Evolutionary conservation across 2,113 vertebrate species (phyloP), one percentile per base, ranked within the genome.

Genomic region (Girardinichthys multiradiatus): DNA sequence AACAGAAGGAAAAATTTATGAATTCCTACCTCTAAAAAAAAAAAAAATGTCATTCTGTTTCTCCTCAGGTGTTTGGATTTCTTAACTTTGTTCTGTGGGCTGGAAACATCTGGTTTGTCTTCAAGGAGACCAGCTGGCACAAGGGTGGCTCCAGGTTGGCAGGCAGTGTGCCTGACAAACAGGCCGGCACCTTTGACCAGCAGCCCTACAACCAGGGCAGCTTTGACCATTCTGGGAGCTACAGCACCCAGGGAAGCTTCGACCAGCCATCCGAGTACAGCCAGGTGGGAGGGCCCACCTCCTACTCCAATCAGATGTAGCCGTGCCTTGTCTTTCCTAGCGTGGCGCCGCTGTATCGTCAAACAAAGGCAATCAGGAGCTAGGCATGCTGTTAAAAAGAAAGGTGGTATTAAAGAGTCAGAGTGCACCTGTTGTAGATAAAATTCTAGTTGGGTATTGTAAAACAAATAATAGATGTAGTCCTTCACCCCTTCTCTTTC

Each of bases 101-200:
- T 79, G 98, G 98, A 85, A 99, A 99, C 91, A 99, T 99, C 90
- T 99, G 98, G 98, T 99, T 99, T 91, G 98, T 99, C 87, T 99
- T 99, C 90, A 99, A 99, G 93, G 98, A 99, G 94, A 99, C 98
- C 0, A 91, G 95, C 67, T 99, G 98, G 98, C 97, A 99, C 74
- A 96, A 97, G 86, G 96, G 95, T 12, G 87, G 95, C 60, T 94
- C 95, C 54, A 93, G 94, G 64, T 94, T 96, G 14, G 39, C 95
- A 24, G 83, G 87, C 0, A 94, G 94, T 4, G 77, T 94, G 13
- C 92, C 95, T 82, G 96, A 98, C 90, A 99, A 97, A 86, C 96
- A 96, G 74, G 75, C 94, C 0, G 84, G 95, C 37, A 85, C 95
- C 87, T 96, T 95, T n/a, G 95, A 85, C 90, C 97, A 94, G 82